Evolutionary conservation across 2,888 invertebrate genomes (phyloP).

Genomic region (Ischnus inquisitorius): DNA sequence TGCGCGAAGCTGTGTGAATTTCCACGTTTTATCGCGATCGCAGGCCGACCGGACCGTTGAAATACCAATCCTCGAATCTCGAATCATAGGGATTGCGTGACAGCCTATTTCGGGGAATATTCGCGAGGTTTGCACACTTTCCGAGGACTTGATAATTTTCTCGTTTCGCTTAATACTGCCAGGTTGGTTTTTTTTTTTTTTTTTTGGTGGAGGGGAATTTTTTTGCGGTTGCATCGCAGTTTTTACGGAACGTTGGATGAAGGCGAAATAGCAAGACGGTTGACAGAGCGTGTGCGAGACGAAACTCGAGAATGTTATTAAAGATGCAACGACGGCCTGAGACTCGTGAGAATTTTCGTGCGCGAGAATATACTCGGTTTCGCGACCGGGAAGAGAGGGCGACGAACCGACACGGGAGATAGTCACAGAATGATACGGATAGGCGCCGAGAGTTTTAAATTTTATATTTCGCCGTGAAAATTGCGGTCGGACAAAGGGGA

Average conservation of each 20-base stretch:
- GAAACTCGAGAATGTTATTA: constrained; percentile 65
- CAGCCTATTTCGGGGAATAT: background rate
- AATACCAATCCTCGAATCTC: background rate
- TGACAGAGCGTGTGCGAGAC: constrained; percentile 51
- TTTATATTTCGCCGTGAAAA: constrained; percentile 42
- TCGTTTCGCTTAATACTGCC: constrained; percentile 59
- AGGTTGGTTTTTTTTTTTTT: constrained; percentile 31
- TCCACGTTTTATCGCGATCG: background rate
- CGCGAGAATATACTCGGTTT: constrained; percentile 54
- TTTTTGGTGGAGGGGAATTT: background rate
- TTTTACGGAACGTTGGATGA: constrained; percentile 44
- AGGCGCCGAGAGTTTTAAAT: constrained; percentile 47
- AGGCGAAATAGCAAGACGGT: constrained; percentile 55
- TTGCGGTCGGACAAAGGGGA: background rate
- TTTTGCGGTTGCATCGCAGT: constrained; percentile 19
- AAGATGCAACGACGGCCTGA: constrained; percentile 61
- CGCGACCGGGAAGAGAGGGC: constrained; percentile 15
- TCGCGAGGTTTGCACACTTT: background rate
- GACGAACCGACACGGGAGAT: background rate
- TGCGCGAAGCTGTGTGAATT: background rate
- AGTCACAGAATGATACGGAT: constrained; percentile 13
- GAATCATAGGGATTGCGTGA: background rate
- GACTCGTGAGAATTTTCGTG: constrained; percentile 63
- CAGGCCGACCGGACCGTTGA: no score
- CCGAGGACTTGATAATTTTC: constrained; percentile 27